Conservation (phyloP, 2,888 invertebrate genomes). For the Hedya salicella region DNA sequence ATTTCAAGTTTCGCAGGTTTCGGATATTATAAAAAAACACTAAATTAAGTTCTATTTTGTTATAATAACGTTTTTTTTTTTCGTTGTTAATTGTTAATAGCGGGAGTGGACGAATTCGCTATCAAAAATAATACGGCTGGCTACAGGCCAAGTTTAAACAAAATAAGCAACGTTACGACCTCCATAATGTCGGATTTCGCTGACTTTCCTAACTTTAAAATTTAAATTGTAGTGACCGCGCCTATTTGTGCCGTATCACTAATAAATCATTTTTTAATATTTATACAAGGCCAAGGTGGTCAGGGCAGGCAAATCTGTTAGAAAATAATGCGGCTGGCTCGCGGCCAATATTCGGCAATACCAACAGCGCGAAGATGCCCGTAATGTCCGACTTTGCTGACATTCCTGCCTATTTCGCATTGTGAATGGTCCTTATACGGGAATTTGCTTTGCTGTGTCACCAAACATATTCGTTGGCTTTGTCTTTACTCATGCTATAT, state of each 20-base stretch:
- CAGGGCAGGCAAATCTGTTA: neutral
- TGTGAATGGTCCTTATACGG: neutral
- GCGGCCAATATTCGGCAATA: constrained; percentile 27
- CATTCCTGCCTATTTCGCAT: constrained; percentile 5
- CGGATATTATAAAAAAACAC: too few relatives aligned
- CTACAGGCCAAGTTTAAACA: constrained; percentile 20
- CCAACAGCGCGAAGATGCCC: constrained; percentile 8
- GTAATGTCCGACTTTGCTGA: constrained; percentile 32
- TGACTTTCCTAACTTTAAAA: neutral
- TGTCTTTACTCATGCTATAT: too few relatives aligned
- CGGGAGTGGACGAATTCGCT: constrained; percentile 3
- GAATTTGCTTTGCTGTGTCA: constrained; percentile 9
- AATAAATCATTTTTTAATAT: neutral
- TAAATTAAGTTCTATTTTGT: too few relatives aligned
- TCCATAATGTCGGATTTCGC: constrained; percentile 2
- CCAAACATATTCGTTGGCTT: neutral
- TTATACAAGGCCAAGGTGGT: neutral
- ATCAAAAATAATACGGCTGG: constrained; percentile 31
- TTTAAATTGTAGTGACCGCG: neutral
- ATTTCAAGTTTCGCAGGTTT: too few relatives aligned
- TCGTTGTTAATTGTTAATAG: constrained; percentile 2
- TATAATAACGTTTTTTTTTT: neutral
- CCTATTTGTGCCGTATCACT: neutral
- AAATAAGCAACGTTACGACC: constrained; percentile 36
- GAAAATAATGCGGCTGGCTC: constrained; percentile 34